A percentile compares a stretch with the other conserved stretches of the same genome.
phyloP scores from a whole-genome alignment of 2,797 vertebrate genomes.

The Tapirus indicus region DNA sequence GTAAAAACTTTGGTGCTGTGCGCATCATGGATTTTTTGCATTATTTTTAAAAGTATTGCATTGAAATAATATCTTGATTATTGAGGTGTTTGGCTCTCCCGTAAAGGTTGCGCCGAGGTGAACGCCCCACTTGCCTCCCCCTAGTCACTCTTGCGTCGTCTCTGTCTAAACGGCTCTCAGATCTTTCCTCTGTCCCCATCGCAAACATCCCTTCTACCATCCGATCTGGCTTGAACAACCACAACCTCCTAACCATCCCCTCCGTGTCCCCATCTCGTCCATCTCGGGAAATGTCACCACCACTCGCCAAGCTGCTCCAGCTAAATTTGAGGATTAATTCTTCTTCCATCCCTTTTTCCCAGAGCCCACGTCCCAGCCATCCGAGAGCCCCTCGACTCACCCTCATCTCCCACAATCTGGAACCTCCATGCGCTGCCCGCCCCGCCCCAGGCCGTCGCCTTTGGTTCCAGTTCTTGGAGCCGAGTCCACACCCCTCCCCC shows the following conservation, averaged over 20 bases:
- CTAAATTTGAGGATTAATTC: too few species aligned
- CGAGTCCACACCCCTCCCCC: neutral
- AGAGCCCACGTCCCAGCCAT: neutral
- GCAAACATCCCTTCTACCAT: neutral
- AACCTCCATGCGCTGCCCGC: neutral
- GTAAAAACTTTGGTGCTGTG: neutral
- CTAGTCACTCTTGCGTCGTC: neutral
- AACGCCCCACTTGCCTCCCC: neutral
- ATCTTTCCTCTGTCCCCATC: neutral
- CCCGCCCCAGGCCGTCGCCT: accelerated
- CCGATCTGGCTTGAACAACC: too few species aligned
- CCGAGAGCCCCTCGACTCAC: neutral
- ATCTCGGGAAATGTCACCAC: accelerated
- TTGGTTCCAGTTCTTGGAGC: too few species aligned
- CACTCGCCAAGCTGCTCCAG: neutral
- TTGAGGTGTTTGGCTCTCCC: neutral
- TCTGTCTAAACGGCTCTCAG: neutral
- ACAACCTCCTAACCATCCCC: neutral
- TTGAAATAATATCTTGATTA: neutral
- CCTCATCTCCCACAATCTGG: neutral
- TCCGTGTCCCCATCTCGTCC: accelerated
- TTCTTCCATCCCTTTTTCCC: neutral
- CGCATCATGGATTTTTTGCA: neutral
- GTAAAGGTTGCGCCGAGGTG: neutral
- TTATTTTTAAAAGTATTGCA: neutral